Evolutionary conservation across 2,797 vertebrate species (phyloP), one percentile per base, ranked within the genome.

Genomic region (Balearica regulorum): DNA sequence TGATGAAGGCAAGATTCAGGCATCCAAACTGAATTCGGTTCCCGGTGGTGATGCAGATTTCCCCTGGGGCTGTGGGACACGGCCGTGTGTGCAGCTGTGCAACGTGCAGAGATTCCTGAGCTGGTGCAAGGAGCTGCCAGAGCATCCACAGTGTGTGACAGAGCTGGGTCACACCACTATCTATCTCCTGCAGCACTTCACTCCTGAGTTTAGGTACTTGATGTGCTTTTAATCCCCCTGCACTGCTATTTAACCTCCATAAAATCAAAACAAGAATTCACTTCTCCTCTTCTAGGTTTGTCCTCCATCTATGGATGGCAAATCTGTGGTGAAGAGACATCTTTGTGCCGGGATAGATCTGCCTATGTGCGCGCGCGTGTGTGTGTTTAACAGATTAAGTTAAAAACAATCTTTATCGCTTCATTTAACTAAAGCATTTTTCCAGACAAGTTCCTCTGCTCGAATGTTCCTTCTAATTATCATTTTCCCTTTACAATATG

Each of bases 361-460:
- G 66, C 5, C 11, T 35, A 5, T 70, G 57, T 61, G 84, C 26
- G 5, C 9, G 37, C 3, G 7, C 65, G 43, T 41, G 64, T 49
- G 86, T 94, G 92, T 94, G 94, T 93, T 97, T 97, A 97, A 97
- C 90, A 96, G 94, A 97, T 98, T 97, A 96, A 97, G 60, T 95
- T 96, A 91, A 96, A 97, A 96, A 90, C 95, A 96, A 97, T 97
- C 95, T 97, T 97, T 91, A 62, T 90, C 64, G 95, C 97, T 98
- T 98, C 94, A 60, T 97, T 98, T 98, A 96, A 97, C 97, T 96
- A 95, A 98, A 97, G 96, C 93, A 73, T 97, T 98, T 98, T 98
- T 97, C 97, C 96, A 98, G 94, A 55, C 96, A 98, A 98, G 96
- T 96, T 98, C 96, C 94, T 92, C 96, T 94, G 93, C 91, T 97